Percentiles rank a stretch among this genome's conserved stretches.
phyloP scores from a whole-genome alignment of 1,140 invertebrate species.

The Zaprionus ornatus region DNA sequence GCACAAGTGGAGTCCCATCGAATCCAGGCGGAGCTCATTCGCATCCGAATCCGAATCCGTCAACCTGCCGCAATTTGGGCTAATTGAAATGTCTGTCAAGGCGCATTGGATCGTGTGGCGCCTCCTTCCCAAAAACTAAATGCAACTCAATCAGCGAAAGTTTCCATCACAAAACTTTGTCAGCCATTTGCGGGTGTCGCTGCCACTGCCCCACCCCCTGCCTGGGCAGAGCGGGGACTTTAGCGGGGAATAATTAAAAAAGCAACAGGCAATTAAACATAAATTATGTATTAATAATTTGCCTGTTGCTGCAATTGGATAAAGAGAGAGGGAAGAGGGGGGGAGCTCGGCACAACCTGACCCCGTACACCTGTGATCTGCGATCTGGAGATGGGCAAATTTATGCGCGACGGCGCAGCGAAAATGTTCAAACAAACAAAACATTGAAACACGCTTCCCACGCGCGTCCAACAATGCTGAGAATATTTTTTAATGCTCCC shows the following conservation, averaged over 20 bases:
- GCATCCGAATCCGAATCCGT: not conserved
- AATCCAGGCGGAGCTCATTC: not conserved
- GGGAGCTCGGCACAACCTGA: not conserved
- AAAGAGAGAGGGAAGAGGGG: not conserved
- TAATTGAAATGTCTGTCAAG: conserved; percentile 79
- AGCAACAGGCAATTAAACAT: conserved; percentile 71
- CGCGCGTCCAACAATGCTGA: conserved; percentile 69
- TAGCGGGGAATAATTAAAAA: conserved; percentile 36
- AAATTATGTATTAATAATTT: conserved; percentile 80
- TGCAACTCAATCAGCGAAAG: conserved; percentile 81
- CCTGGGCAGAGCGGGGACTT: conserved; percentile 36
- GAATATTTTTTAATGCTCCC: conserved; percentile 76
- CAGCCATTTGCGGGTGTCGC: not conserved
- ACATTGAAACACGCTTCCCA: conserved; percentile 76
- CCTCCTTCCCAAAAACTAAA: conserved; percentile 52
- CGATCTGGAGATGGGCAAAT: conserved; percentile 24
- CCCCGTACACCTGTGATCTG: not conserved
- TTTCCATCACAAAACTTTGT: conserved; percentile 59
- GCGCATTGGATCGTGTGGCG: conserved; percentile 36
- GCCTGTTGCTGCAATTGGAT: conserved; percentile 48
- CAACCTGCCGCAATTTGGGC: conserved; percentile 65
- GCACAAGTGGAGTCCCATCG: conserved; percentile 1
- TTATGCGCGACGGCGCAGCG: conserved; percentile 33
- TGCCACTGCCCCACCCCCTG: not conserved
- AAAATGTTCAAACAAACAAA: conserved; percentile 69